Base-by-base conservation (phyloP, 2,888 invertebrate species). In the Ctenicera cuprea region DNA sequence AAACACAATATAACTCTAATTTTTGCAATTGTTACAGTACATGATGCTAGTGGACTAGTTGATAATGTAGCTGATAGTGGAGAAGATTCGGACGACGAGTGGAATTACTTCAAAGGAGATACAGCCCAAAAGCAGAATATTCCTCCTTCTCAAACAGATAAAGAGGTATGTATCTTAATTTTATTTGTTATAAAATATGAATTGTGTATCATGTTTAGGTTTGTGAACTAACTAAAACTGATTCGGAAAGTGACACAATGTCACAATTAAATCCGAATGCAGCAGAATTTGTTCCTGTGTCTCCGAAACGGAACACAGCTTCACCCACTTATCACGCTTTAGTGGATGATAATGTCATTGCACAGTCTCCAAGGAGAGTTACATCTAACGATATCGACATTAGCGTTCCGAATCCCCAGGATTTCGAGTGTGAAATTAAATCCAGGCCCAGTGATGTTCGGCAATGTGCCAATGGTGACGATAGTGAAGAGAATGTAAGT, bases 61-160 rank as follows among this genome's bases (percentile, higher is more conserved):
- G 93, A 93, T 89, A 93, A 93, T 91, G 92, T 92, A 91, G 92
- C 89, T 84, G 93, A 93, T 87, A 93, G 91, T 83, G 91, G 92
- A 83, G 93, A 93, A 81, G 94, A 94, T 80, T 93, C 94, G 80
- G 95, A 95, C 88, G 95, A 95, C 92, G 95, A 95, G 92, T 95
- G 94, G 95, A 94, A 95, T 87, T 95, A 94, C 86, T 92, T 91
- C 86, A 91, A 91, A 85, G 91, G 91, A 81, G 92, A 92, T 83
- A 89, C 89, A 71, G 90, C 91, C 80, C 59, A 91, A 85, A 91
- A 90, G 84, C 90, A 90, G 81, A 89, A 89, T 85, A 73, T 81
- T 71, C 88, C 87, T 81, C 87, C 85, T 70, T 88, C 87, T 78
- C 89, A 83, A 87, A 89, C 89, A 77, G 83, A 84, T 77, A 80